Percentiles rank a stretch among this genome's conserved stretches.
phyloP scores from a whole-genome alignment of 1,140 invertebrate species.

The Caenorhabditis briggsae region DNA sequence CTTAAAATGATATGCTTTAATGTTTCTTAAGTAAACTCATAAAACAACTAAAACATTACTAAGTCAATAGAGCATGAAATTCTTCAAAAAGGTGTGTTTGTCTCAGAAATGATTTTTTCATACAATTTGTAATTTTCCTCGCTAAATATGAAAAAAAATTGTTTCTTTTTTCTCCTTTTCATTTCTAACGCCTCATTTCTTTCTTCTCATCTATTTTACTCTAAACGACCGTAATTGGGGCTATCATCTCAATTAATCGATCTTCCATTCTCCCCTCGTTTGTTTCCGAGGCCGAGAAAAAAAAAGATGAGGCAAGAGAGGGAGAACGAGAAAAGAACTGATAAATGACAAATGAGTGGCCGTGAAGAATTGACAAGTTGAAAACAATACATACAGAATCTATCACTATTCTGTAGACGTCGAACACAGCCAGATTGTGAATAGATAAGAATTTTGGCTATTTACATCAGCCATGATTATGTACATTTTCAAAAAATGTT shows the following conservation, averaged over 20 bases:
- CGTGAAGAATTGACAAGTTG: conserved; percentile 50
- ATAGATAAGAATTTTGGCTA: not conserved
- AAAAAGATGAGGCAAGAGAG: not conserved
- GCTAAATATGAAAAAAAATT: not conserved
- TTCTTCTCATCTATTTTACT: not conserved
- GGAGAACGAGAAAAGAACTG: not conserved
- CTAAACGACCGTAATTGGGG: conserved; percentile 49
- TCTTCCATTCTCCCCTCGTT: not conserved
- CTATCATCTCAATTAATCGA: conserved; percentile 31
- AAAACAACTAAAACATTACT: no score
- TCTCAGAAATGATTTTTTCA: not conserved
- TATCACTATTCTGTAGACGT: conserved; percentile 30
- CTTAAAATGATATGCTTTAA: no score
- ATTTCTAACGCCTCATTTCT: not conserved
- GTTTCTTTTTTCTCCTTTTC: not conserved
- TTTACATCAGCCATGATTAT: no score
- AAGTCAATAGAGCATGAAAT: no score
- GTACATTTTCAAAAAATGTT: no score
- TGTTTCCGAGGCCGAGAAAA: not conserved
- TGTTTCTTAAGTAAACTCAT: no score
- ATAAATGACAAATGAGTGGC: conserved; percentile 42
- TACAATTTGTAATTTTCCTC: not conserved
- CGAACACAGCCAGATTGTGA: not conserved
- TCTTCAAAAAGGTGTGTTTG: no score
- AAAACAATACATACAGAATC: conserved; percentile 38